Evolutionary conservation across 1,140 invertebrate genomes (phyloP).

Genomic region (silkworm (Bombyx mori)): DNA sequence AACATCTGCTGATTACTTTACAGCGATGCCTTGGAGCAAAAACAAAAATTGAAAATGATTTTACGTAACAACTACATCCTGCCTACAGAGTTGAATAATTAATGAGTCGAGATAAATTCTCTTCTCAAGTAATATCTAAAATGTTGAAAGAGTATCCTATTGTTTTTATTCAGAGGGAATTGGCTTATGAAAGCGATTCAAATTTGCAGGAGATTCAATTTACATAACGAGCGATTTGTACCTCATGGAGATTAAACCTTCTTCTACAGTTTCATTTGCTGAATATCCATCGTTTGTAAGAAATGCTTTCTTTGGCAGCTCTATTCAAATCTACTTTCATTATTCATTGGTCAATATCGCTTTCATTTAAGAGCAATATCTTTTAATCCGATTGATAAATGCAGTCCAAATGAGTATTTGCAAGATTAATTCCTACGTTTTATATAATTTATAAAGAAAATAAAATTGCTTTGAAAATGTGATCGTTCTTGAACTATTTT

Average conservation of each 20-base stretch:
- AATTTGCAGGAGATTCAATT: constrained; percentile 66
- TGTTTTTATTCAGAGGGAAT: constrained; percentile 54
- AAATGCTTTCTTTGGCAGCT: constrained; percentile 19
- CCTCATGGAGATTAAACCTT: constrained; percentile 62
- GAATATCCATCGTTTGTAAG: constrained; percentile 17
- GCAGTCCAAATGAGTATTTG: no score
- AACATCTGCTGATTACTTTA: no score
- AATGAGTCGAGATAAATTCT: constrained; percentile 28
- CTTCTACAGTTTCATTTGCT: constrained; percentile 35
- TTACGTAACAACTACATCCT: constrained; percentile 7
- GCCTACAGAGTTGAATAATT: constrained; percentile 25
- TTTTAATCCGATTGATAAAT: no score
- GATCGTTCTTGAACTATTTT: no score
- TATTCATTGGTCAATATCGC: neutral
- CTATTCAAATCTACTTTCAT: constrained; percentile 11
- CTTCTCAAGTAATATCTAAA: constrained; percentile 24
- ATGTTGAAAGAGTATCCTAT: constrained; percentile 43
- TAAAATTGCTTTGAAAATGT: no score
- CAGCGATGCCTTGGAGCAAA: no score
- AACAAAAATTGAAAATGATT: constrained; percentile 10
- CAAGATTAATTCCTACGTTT: no score
- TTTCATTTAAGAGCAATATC: no score
- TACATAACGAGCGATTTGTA: constrained; percentile 67
- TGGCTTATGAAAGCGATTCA: constrained; percentile 63
- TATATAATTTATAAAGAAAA: no score